Evolutionary conservation across 2,888 invertebrate species (phyloP), one percentile per base, ranked within the genome.

Genomic region (Trissonchulus latispiculum): DNA sequence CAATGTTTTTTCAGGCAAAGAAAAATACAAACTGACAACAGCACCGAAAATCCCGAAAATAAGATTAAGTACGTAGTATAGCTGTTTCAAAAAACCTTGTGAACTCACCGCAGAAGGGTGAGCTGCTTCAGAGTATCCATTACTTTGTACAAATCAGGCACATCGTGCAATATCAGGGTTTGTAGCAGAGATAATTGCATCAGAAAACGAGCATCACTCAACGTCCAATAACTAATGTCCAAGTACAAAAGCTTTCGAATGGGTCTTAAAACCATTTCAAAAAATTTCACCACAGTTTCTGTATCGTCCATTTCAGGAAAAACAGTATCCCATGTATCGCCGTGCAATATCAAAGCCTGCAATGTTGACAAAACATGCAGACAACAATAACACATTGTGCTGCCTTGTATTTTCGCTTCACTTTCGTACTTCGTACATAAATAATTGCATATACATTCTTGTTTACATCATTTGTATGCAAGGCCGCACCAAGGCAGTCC

Each of bases 151-250:
- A 89, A 85, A 83, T 88, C 87, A 70, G 88, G 88, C 1, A 93
- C 91, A 85, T 92, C 91, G 82, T 92, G 91, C 68, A 95, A 85
- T 77, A 91, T 88, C 28, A 95, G 85, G 1, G 90, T 90, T 32
- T 87, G 86, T 77, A 95, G 85, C 80, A 89, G 88, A 36, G 87
- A 87, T 77, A 92, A 84, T 77, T 88, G 87, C 72, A 86, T 85
- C 36, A 91, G 84, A 81, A 89, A 90, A 80, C 88, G 87, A 75
- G 89, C 87, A n/a, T 87, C 87, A 32, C 89, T 83, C 36, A 88
- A 86, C 75, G 85, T 85, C 80, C 89, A 90, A 77, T 89, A 88
- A 0, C 90, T 90, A 59, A 92, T 84, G 80, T 91, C 91, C 76
- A 92, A 84, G 81, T 90, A 88, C 1, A 88, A 88, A 69, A 92